Base-by-base conservation (phyloP, 2,113 vertebrate genomes). In the Carassius auratus region DNA sequence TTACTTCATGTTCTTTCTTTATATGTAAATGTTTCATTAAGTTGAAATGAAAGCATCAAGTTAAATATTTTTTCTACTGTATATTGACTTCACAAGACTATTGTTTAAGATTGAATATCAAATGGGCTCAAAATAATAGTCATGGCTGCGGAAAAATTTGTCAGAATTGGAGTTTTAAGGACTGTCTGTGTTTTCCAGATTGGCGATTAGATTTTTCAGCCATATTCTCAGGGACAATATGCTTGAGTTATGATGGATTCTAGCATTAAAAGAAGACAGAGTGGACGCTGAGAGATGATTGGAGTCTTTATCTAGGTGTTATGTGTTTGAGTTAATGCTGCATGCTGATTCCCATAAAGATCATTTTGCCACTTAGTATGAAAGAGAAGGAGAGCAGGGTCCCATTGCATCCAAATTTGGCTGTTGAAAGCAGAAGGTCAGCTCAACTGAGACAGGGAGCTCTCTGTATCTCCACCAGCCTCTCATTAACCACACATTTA, bases 271-370 rank as follows among this genome's bases (percentile, higher is more conserved):
- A 71, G 48, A 71, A 80, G 84, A 85, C 81, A 73, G 76, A 61
- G 84, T 71, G 33, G 62, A 55, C 8, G 45, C 68, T 23, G 33
- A 71, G 8, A 71, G 83, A 33, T 42, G 83, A 10, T 30, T 57
- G 76, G 55, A 33, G 62, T 84, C 62, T 87, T 80, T 82, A 77
- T 87, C 77, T 85, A 26, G 23, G 30, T 59, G 36, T 80, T 83
- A 85, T 85, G 52, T 86, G 83, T 82, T 81, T 80, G 68, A 85
- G 85, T 85, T 68, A 88, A 74, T 85, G 83, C 48, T 14, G 57
- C 74, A 23, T 69, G 75, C 52, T 52, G 80, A 38, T 78, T 66
- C 52, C 55, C 42, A 55, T 80, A 81, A 85, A 88, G 87, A 42
- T 36, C 30, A 21, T 85, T 78, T 52, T 75, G 59, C 26, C 30